Evolutionary conservation across 1,140 invertebrate species (phyloP), one percentile per base, ranked within the genome.

Genomic region (Brachionus paranguensis): DNA sequence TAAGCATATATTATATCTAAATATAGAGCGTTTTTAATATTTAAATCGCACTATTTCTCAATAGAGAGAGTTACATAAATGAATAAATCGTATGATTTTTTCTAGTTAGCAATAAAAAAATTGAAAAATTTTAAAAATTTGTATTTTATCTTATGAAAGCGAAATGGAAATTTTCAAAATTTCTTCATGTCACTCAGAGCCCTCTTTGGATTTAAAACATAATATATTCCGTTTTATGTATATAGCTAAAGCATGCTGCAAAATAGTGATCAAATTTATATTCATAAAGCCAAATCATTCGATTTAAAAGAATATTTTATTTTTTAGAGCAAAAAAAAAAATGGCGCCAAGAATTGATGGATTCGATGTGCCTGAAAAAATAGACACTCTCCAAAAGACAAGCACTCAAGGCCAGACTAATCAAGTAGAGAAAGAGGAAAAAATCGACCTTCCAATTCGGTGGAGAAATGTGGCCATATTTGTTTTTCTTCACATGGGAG

Each of bases 391-490:
- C 3, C 27, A 41, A 68, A 68, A 33, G 33, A 33, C 24, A 78
- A 55, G 37, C 74, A 78, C 29, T 29, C 74, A 47, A 29, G 41
- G 12, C 4, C 20, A 60, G 20, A 60, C 8, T 3, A 60, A 90
- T 99, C 99, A 89, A 93, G 92, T 85, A 93, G 96, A 87, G 98
- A 95, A 91, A 95, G 97, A 83, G 94, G 99, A 92, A 96, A 96
- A 10, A 91, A 98, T 55, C 92, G 92, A 85, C 93, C 94, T 85
- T 99, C 99, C 93, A 86, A 92, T 96, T 33, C 96, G 98, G 0
- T 98, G 96, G 96, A 92, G 93, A 86, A 99, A 98, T 89, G 95
- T 98, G 10, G 90, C 94, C 6, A 89, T 95, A 0, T 97, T 98
- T 88, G 87, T 90, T 7, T 93, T 93, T 85, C 91, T 99, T n/a